These are phyloP conservation scores for Polyodon spathula DNA, from an alignment of 2,113 vertebrate genomes.

Conservation along the genomic window DNA sequence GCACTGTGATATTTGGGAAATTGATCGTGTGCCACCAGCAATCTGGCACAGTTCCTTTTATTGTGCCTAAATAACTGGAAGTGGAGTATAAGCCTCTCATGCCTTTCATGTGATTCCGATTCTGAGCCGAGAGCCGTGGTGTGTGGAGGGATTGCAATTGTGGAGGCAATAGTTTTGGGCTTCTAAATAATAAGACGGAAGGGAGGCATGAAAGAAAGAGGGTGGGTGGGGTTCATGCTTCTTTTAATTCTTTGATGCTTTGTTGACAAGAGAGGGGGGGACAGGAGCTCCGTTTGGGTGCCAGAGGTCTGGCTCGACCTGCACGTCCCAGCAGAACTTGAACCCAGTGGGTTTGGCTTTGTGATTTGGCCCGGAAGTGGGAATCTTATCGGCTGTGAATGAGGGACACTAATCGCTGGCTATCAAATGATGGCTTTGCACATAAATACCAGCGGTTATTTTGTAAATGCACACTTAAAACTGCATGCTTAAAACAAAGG, in stretches of 20 bases:
- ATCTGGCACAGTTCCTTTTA: background rate
- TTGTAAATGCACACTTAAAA: too few relatives aligned
- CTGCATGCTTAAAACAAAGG: too few relatives aligned
- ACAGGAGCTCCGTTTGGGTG: background rate
- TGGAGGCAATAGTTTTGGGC: too few relatives aligned
- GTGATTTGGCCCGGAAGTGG: background rate
- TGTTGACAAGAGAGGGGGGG: background rate
- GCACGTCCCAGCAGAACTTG: background rate
- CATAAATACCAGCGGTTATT: too few relatives aligned
- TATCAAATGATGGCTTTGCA: too few relatives aligned
- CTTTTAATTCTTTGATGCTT: background rate
- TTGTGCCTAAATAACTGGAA: background rate
- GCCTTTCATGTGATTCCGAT: background rate
- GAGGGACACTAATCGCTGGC: too few relatives aligned
- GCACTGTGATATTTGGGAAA: background rate
- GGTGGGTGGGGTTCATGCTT: too few relatives aligned
- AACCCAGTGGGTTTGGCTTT: background rate
- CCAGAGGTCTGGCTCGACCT: background rate
- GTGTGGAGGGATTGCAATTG: background rate
- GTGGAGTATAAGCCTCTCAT: background rate
- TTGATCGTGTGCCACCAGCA: background rate
- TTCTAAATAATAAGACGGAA: too few relatives aligned
- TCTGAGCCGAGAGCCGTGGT: background rate
- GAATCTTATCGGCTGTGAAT: background rate
- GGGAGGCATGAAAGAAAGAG: too few relatives aligned